These are phyloP conservation scores for Mimumesa dahlbomi DNA, from an alignment of 2,888 invertebrate genomes.

Conservation along the genomic window DNA sequence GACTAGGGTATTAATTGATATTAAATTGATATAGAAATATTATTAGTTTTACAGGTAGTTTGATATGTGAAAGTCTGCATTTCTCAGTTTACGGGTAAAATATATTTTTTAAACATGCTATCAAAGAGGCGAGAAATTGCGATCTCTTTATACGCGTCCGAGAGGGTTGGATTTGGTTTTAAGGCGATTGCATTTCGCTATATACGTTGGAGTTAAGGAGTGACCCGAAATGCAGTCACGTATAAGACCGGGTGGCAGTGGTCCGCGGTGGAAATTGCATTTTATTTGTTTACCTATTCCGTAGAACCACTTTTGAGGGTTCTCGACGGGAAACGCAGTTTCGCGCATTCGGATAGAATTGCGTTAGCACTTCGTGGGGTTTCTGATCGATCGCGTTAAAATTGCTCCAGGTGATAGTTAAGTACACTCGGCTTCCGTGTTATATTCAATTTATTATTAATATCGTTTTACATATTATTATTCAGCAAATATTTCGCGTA, in stretches of 20 bases:
- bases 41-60: too few species aligned
- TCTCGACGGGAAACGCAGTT: constrained; percentile 12
- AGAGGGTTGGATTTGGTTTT: constrained; percentile 21
- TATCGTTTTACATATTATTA: too few species aligned
- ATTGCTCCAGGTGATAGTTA: too few species aligned
- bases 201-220: constrained; percentile 20
- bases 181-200: constrained; percentile 38
- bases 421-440: too few species aligned
- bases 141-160: neutral
- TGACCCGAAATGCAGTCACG: constrained; percentile 52
- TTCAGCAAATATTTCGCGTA: too few species aligned
- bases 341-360: constrained; percentile 6
- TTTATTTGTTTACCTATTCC: constrained; percentile 53
- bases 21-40: too few species aligned
- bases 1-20: too few species aligned
- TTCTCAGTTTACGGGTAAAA: too few species aligned
- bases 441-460: too few species aligned
- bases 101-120: too few species aligned
- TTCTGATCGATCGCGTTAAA: constrained; percentile 13
- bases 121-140: constrained; percentile 16
- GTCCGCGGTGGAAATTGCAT: constrained; percentile 47
- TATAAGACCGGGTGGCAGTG: constrained; percentile 29
- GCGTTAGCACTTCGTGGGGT: neutral
- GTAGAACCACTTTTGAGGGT: constrained; percentile 11
- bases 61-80: too few species aligned